Percentiles rank a stretch among this genome's conserved stretches.
phyloP scores from a whole-genome alignment of 2,888 invertebrate genomes.

The Pseudococcus jackbeardsleyi region DNA sequence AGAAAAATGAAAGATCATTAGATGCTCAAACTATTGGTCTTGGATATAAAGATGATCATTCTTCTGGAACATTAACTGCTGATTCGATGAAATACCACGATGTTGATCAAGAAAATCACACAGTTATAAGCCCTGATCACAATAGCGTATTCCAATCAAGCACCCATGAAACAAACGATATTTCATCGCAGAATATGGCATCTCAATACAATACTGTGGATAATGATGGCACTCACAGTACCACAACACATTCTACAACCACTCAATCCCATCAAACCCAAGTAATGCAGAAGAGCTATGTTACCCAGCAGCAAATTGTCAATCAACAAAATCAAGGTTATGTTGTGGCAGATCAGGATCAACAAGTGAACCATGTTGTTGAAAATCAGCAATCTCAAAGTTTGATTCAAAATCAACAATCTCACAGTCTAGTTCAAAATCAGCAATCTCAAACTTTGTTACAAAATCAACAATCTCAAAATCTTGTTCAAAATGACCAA shows the following conservation, averaged over 20 bases:
- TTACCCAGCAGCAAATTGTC: background rate
- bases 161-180: background rate
- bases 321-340: background rate
- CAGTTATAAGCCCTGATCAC: background rate
- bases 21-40: constrained; percentile 14
- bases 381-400: constrained; percentile 1
- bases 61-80: background rate
- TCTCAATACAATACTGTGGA: background rate
- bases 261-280: background rate
- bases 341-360: background rate
- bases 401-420: background rate
- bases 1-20: constrained; percentile 11
- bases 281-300: background rate
- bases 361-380: background rate
- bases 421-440: background rate
- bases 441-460: background rate
- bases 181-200: background rate
- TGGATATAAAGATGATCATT: background rate
- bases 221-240: background rate
- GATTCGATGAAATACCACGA: constrained; percentile 37
- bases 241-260: background rate
- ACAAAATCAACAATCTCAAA: background rate
- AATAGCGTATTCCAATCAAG: background rate
- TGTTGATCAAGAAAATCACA: background rate
- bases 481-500: background rate